A percentile compares a stretch with the other conserved stretches of the same genome.
Conservation (phyloP, 2,113 vertebrate genomes). For the Lathamus discolor region DNA sequence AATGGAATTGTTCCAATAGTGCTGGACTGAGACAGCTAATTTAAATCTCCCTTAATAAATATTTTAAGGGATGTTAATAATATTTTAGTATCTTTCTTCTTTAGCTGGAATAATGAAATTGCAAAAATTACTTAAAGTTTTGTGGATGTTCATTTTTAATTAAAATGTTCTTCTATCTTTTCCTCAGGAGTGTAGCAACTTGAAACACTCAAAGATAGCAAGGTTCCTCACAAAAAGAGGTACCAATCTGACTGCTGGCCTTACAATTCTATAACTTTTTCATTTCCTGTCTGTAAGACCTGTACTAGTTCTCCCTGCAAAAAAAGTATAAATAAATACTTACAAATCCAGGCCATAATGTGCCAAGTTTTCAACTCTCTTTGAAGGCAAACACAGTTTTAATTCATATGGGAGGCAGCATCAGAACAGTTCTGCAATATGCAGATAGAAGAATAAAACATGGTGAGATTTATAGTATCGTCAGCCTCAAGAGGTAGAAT, state of each 20-base stretch:
- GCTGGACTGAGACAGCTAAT: conserved; percentile 6
- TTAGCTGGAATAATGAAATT: conserved; percentile 56
- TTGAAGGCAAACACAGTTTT: background rate
- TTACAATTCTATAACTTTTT: background rate
- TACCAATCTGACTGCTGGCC: background rate
- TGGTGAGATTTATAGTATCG: background rate
- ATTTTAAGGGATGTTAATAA: conserved; percentile 62
- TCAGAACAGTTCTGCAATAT: background rate
- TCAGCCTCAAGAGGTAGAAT: background rate
- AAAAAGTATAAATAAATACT: background rate
- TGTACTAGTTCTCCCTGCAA: background rate
- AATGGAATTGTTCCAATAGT: background rate
- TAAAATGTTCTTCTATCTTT: conserved; percentile 55
- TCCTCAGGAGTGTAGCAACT: conserved; percentile 20
- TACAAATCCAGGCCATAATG: background rate
- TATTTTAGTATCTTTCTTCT: conserved; percentile 47
- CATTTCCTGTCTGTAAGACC: background rate
- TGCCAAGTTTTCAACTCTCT: background rate
- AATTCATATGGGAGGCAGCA: background rate
- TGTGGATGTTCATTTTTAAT: conserved; percentile 61
- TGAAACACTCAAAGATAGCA: background rate
- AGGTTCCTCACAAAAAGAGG: background rate
- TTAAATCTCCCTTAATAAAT: conserved; percentile 53
- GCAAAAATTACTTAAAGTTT: conserved; percentile 56
- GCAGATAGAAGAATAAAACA: background rate